Percentiles rank a stretch among this genome's conserved stretches.
Conservation (phyloP, 2,888 invertebrate species). For the Eumerus sabulonum region DNA sequence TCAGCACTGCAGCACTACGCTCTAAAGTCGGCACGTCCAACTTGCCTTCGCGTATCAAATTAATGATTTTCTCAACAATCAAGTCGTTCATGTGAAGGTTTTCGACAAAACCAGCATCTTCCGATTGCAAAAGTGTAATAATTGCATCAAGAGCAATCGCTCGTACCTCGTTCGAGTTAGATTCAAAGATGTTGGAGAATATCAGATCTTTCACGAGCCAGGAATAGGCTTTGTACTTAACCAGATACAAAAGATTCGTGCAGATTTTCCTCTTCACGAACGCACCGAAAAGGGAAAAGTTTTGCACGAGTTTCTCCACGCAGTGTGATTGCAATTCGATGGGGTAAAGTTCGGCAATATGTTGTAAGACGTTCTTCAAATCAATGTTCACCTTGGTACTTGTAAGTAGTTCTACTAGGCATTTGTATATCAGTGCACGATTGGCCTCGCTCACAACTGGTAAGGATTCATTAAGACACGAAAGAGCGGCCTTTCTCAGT, state of each 20-base stretch:
- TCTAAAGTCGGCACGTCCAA: conserved; percentile 73
- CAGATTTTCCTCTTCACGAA: conserved; percentile 75
- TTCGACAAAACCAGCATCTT: conserved; percentile 75
- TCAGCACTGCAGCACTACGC: conserved; percentile 78
- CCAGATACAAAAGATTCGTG: conserved; percentile 73
- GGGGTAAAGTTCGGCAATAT: conserved; percentile 74
- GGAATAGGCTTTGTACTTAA: conserved; percentile 74
- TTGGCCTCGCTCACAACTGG: conserved; percentile 73
- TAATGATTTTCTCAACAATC: conserved; percentile 78
- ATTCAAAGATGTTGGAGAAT: conserved; percentile 72
- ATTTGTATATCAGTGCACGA: conserved; percentile 74
- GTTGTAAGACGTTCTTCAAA: conserved; percentile 73
- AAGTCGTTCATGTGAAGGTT: conserved; percentile 78
- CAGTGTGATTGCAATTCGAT: conserved; percentile 75
- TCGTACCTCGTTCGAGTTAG: conserved; percentile 70
- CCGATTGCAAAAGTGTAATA: conserved; percentile 71
- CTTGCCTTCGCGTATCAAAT: conserved; percentile 71
- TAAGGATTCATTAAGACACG: conserved; percentile 73
- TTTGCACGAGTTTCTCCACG: conserved; percentile 73
- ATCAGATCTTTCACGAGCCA: conserved; percentile 74
- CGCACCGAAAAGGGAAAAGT: conserved; percentile 72
- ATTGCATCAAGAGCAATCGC: conserved; percentile 75
- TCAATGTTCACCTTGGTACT: conserved; percentile 71
- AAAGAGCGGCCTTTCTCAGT: conserved; percentile 72
- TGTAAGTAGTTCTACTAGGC: conserved; percentile 72